These are phyloP conservation scores for Saccostrea echinata DNA, from an alignment of 1,140 invertebrate genomes.

Conservation along the genomic window DNA sequence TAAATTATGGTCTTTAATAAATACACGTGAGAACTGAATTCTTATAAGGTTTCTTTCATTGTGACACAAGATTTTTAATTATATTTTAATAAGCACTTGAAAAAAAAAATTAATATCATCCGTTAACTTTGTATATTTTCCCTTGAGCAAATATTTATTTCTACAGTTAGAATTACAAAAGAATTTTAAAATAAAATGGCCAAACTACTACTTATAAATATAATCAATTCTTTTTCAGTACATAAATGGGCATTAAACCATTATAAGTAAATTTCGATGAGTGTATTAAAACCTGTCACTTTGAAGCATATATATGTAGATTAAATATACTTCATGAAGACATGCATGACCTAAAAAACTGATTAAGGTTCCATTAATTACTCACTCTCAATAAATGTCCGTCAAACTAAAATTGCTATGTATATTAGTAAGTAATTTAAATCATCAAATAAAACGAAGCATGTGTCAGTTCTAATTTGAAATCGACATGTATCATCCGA, in stretches of 20 bases:
- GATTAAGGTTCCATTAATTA: slow-evolving; percentile 2
- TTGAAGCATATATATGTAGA: neutral
- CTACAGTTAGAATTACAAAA: no score
- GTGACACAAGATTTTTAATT: neutral
- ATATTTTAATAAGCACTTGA: no score
- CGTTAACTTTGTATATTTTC: no score
- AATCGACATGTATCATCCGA: neutral
- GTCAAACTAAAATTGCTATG: neutral
- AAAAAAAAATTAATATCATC: no score
- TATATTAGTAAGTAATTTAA: slow-evolving; percentile 2
- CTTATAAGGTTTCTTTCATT: neutral
- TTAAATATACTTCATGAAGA: neutral
- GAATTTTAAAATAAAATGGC: no score
- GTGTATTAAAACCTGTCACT: neutral
- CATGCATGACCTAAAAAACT: slow-evolving; percentile 8
- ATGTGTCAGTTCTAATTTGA: neutral
- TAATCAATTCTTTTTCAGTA: no score
- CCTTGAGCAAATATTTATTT: no score
- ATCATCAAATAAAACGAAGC: neutral
- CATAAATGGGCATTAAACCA: no score
- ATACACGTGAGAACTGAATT: neutral
- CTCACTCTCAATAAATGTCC: slow-evolving; percentile 5
- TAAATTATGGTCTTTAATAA: neutral
- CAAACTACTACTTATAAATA: no score
- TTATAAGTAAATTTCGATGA: neutral